Evolutionary conservation across 2,888 invertebrate species (phyloP), one percentile per base, ranked within the genome.

Genomic region (Tenthredo notha): DNA sequence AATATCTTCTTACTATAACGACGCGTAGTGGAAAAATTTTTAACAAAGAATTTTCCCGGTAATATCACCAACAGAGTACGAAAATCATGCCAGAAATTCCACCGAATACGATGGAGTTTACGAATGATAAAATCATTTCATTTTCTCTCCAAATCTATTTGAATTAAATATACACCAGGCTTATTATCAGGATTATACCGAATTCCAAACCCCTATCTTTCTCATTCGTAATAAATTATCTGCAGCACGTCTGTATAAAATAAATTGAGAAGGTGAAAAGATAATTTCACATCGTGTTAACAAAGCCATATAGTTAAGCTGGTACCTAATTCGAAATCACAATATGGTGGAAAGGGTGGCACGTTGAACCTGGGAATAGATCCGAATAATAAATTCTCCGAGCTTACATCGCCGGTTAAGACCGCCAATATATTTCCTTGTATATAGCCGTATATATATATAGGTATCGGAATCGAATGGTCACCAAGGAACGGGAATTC

Each of bases 321-420:
- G 25, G 40, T 74, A 47, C 47, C 47, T 47, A 74, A 74, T 74
- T 74, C 47, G 21, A 74, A 74, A 74, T 43, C 21, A 74, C 43
- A 43, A 12, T 43, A 40, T 40, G 74, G 43, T 33, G 29, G 3
- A 77, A 25, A 50, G 54, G 29, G 18, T 29, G 47, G 50, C 25
- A 33, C 15, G 21, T 33, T 33, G 77, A 77, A 77, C 54, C 77
- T 29, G 54, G 33, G 50, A 77, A 77, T 33, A 25, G 77, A 77
- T 50, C 77, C 50, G 50, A 77, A 77, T 77, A 77, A 77, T 77
- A 77, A 77, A 77, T 77, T 77, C 29, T n/a, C 40, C 6, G 40
- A 74, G 74, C 74, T 74, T 74, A 74, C 74, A 74, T 43, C 21
- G 50, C 50, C 77, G 29, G 77, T 50, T 77, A 77, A 77, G 77